These are phyloP conservation scores for Agriotes lineatus DNA, from an alignment of 2,888 invertebrate species.

Conservation along the genomic window DNA sequence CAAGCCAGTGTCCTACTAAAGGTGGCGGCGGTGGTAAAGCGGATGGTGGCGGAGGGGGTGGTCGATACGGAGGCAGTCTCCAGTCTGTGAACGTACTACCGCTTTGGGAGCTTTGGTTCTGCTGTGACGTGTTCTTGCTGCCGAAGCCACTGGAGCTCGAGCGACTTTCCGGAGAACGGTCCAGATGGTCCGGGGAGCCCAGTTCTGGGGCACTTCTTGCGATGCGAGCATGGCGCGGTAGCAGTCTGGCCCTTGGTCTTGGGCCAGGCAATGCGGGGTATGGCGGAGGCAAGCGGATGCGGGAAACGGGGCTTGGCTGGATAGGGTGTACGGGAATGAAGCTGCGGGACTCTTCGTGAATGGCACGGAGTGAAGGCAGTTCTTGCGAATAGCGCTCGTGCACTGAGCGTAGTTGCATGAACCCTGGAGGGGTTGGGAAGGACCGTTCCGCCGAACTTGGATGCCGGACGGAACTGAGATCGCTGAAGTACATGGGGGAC, in stretches of 20 bases:
- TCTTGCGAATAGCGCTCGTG: slow-evolving; percentile 80
- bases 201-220: slow-evolving; percentile 77
- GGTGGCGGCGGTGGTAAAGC: slow-evolving; percentile 74
- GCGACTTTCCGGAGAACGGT: slow-evolving; percentile 88
- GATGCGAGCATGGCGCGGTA: slow-evolving; percentile 75
- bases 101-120: slow-evolving; percentile 81
- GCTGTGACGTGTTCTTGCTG: slow-evolving; percentile 89
- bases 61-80: slow-evolving; percentile 83
- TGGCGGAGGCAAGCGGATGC: slow-evolving; percentile 56
- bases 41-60: slow-evolving; percentile 75
- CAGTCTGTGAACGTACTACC: slow-evolving; percentile 80
- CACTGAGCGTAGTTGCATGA: slow-evolving; percentile 73
- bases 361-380: slow-evolving; percentile 77
- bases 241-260: slow-evolving; percentile 74
- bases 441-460: slow-evolving; percentile 85
- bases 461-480: slow-evolving; percentile 87
- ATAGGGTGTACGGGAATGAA: slow-evolving; percentile 75
- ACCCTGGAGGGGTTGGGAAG: slow-evolving; percentile 81
- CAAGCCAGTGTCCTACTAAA: slow-evolving; percentile 75
- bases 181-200: slow-evolving; percentile 75
- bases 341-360: slow-evolving; percentile 77
- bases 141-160: slow-evolving; percentile 93
- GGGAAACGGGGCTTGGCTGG: slow-evolving; percentile 72
- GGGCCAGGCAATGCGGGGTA: slow-evolving; percentile 59
- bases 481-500: slow-evolving; percentile 84